A percentile compares a stretch with the other conserved stretches of the same genome.
Evolutionary conservation across 2,888 invertebrate species (phyloP).

Genomic region (Phlogophora meticulosa): DNA sequence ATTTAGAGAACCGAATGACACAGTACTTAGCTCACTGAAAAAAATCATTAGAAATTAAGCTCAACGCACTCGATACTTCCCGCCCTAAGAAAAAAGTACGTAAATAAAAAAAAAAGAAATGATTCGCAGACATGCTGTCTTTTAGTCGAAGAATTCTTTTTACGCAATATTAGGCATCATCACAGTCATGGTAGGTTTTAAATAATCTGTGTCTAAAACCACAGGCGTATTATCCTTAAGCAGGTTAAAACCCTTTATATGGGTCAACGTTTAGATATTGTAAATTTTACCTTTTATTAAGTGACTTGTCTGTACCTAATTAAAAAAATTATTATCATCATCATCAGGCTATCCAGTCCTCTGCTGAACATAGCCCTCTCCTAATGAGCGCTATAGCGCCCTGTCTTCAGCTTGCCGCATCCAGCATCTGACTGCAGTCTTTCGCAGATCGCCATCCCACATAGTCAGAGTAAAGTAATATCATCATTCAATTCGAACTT

Average conservation of each 20-base stretch:
- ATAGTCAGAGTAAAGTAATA: no score
- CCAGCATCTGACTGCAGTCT: no score
- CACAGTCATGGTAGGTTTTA: conserved; percentile 22
- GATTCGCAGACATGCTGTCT: background rate
- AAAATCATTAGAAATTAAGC: background rate
- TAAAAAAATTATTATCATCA: no score
- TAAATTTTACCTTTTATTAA: conserved; percentile 1
- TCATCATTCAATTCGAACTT: background rate
- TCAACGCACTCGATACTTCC: background rate
- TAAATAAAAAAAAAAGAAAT: background rate
- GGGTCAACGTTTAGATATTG: conserved; percentile 31
- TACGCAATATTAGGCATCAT: conserved; percentile 3
- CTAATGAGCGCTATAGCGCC: no score
- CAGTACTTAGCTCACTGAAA: no score
- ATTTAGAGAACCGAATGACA: background rate
- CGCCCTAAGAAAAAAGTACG: background rate
- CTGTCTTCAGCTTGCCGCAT: no score
- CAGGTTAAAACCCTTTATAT: conserved; percentile 44
- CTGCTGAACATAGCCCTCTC: no score
- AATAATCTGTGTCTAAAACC: conserved; percentile 15
- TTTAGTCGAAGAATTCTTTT: background rate
- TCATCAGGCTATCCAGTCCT: no score
- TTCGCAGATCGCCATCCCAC: no score
- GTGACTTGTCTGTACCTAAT: background rate
- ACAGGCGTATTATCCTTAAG: conserved; percentile 27